A percentile compares a stretch with the other conserved stretches of the same genome.
These are phyloP conservation scores for Porites lutea DNA, from an alignment of 64 coral and sea anemone species.

Conservation along the genomic window DNA sequence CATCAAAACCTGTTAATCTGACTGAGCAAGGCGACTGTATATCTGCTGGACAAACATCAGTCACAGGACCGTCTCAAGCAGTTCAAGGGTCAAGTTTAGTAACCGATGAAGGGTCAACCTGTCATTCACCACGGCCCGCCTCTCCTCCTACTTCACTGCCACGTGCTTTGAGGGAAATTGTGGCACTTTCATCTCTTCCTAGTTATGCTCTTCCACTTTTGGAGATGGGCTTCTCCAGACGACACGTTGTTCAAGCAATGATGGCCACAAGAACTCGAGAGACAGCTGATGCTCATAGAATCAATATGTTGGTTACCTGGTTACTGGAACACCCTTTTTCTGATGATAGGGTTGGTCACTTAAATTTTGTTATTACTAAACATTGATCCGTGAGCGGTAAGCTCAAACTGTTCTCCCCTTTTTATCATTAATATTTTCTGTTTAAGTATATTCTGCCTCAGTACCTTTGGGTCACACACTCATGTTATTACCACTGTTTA, in stretches of 20 bases:
- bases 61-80: not conserved
- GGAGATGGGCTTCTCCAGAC: conserved; percentile 91
- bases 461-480: no score
- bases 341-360: conserved; percentile 77
- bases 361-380: no score
- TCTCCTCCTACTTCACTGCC: conserved; percentile 69
- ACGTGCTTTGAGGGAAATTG: conserved; percentile 68
- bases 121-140: conserved; percentile 9
- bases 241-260: conserved; percentile 86
- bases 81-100: not conserved
- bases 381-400: no score
- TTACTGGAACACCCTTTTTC: conserved; percentile 86
- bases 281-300: conserved; percentile 68
- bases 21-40: not conserved
- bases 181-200: conserved; percentile 72
- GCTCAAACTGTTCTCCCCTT: not conserved
- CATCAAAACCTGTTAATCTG: not conserved
- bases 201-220: conserved; percentile 75
- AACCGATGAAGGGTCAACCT: conserved; percentile 1
- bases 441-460: no score
- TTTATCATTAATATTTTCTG: no score
- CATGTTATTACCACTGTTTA: no score
- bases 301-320: conserved; percentile 91
- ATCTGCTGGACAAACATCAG: conserved; percentile 14
- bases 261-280: conserved; percentile 72